Evolutionary conservation across 1,140 invertebrate species (phyloP), one percentile per base, ranked within the genome.

Genomic region (Oncopodura yosiiana): DNA sequence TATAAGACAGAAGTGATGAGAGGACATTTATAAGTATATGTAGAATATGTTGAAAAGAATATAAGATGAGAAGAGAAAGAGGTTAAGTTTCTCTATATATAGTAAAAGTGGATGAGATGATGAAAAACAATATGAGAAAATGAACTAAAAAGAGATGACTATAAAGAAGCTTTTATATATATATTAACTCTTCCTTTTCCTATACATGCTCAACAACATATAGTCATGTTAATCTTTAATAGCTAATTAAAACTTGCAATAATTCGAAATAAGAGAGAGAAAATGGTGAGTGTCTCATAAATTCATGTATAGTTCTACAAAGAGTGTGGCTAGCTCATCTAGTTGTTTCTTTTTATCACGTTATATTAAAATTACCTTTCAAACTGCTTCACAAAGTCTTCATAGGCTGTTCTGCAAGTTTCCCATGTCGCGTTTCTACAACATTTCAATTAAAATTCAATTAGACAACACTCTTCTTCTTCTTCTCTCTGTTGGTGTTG

Each of bases 321-420:
- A n/a, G n/a, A n/a, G n/a, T n/a, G n/a, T n/a, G n/a, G n/a, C n/a
- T n/a, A n/a, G n/a, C n/a, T n/a, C n/a, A n/a, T n/a, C n/a, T n/a
- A n/a, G n/a, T n/a, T n/a, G n/a, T n/a, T 23, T 30, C 52, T 48
- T 48, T 46, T 39, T 48, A 46, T 48, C 30, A 54, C 42, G n/a
- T 46, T 32, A 46, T 39, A 48, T 54, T 55, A 49, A 48, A 55
- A 29, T 42, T 81, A 87, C 81, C 87, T 86, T 79, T 90, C 86
- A 66, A 90, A 79, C 70, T 90, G 87, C 77, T 90, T 91, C 45
- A 90, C 86, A 70, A 90, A 88, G 73, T 91, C 87, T 74, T 91
- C 87, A 71, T 90, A 91, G 66, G 86, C 86, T 61, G 86, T 86
- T 71, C 87, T 79, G 76, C 87, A 90, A 74, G 89, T 90, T 76